Percentiles rank a stretch among this genome's conserved stretches.
phyloP scores from a whole-genome alignment of 1,140 invertebrate genomes.

The Periplaneta americana region DNA sequence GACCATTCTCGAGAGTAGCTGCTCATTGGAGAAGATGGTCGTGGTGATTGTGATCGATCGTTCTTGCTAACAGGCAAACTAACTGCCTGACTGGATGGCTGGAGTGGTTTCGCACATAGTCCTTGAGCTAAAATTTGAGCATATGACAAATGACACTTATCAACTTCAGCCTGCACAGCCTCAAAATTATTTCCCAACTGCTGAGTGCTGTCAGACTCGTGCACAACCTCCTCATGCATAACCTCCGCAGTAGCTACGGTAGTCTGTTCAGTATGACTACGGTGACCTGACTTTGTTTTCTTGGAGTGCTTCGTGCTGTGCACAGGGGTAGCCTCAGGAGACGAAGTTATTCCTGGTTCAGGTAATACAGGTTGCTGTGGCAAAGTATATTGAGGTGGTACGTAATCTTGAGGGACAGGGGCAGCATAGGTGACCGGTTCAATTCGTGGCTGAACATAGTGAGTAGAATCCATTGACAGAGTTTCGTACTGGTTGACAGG shows the following conservation, averaged over 20 bases:
- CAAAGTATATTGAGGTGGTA: background rate
- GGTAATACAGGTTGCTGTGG: background rate
- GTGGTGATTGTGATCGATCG: conserved; percentile 23
- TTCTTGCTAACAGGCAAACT: background rate
- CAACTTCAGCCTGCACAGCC: background rate
- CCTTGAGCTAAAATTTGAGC: conserved; percentile 67
- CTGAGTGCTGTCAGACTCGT: background rate
- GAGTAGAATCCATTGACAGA: background rate
- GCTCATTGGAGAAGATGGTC: conserved; percentile 22
- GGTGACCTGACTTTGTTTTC: background rate
- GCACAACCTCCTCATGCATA: background rate
- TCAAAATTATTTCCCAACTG: background rate
- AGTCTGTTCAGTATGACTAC: background rate
- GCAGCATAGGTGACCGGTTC: background rate
- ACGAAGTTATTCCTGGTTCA: background rate
- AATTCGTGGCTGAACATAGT: background rate
- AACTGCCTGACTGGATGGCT: conserved; percentile 47
- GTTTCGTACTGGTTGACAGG: background rate
- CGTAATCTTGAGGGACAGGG: background rate
- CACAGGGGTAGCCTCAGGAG: background rate
- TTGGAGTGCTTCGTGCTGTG: background rate
- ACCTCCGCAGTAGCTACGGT: background rate
- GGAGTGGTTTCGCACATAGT: conserved; percentile 42
- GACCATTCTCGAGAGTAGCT: conserved; percentile 1
- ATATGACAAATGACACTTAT: conserved; percentile 47